Conservation (phyloP, 2,888 invertebrate species). For the Pachydiplax longipennis region DNA sequence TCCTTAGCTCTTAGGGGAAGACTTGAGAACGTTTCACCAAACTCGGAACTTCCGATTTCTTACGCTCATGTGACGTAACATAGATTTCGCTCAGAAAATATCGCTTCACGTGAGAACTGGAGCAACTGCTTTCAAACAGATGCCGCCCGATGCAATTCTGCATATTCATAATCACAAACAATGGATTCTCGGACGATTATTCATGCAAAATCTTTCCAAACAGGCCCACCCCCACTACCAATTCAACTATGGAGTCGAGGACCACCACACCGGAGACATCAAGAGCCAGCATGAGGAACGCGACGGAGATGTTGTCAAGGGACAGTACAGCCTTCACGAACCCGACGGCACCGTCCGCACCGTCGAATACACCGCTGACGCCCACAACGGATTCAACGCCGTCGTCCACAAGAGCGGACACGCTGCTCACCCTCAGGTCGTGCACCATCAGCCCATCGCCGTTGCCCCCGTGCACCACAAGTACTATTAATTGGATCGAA, state of each 20-base stretch:
- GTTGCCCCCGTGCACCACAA: neutral
- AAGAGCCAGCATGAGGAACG: slow-evolving; percentile 49
- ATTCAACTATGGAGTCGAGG: slow-evolving; percentile 48
- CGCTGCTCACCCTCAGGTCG: slow-evolving; percentile 55
- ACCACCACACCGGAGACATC: slow-evolving; percentile 48
- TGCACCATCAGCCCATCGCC: neutral
- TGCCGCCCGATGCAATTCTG: too few relatives aligned
- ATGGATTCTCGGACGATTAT: too few relatives aligned
- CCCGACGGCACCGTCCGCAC: slow-evolving; percentile 49
- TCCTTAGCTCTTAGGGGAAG: too few relatives aligned
- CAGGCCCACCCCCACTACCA: slow-evolving; percentile 53
- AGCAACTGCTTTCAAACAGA: too few relatives aligned
- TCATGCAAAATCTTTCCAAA: too few relatives aligned
- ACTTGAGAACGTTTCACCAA: too few relatives aligned
- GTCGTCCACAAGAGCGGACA: slow-evolving; percentile 63
- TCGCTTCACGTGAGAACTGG: too few relatives aligned
- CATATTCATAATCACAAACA: too few relatives aligned
- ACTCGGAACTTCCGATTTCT: too few relatives aligned
- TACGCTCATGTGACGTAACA: too few relatives aligned
- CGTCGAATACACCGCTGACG: slow-evolving; percentile 48
- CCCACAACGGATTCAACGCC: slow-evolving; percentile 49
- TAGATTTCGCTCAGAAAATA: too few relatives aligned
- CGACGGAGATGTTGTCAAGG: slow-evolving; percentile 48
- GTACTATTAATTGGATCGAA: neutral
- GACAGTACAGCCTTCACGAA: slow-evolving; percentile 48